These are phyloP conservation scores for Zosterops lateralis DNA, from an alignment of 2,113 vertebrate species.

Conservation along the genomic window DNA sequence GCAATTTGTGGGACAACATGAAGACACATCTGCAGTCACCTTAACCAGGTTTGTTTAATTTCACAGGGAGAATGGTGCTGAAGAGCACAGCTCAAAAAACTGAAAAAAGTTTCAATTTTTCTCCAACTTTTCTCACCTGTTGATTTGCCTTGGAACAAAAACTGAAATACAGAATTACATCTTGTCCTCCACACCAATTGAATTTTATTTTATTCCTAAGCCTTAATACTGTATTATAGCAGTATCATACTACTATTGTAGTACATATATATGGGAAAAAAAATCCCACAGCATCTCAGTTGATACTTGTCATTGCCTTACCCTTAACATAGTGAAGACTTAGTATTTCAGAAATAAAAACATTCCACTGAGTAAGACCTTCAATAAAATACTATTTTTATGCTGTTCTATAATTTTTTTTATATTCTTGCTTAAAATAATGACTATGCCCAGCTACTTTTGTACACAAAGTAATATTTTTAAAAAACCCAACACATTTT, in stretches of 20 bases:
- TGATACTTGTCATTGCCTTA: not conserved
- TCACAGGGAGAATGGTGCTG: not conserved
- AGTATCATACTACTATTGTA: not conserved
- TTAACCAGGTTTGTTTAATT: not conserved
- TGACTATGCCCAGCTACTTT: not conserved
- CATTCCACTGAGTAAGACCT: not conserved
- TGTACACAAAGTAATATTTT: not conserved
- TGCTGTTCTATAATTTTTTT: not conserved
- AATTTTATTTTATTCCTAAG: not conserved
- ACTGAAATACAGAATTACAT: not conserved
- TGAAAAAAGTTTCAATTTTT: not conserved
- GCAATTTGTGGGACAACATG: not conserved
- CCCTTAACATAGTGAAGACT: not conserved
- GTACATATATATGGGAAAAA: not conserved
- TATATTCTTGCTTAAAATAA: not conserved
- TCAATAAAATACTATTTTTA: not conserved
- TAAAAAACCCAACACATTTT: not conserved
- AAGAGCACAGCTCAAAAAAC: not conserved
- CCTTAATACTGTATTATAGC: not conserved
- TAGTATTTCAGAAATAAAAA: not conserved
- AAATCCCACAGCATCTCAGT: not conserved
- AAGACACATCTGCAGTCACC: not conserved
- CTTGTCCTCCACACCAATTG: accelerated
- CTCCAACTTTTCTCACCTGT: not conserved
- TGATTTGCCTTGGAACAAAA: not conserved